phyloP scores from a whole-genome alignment of 1,140 invertebrate species.

The Brachystomella parvula region DNA sequence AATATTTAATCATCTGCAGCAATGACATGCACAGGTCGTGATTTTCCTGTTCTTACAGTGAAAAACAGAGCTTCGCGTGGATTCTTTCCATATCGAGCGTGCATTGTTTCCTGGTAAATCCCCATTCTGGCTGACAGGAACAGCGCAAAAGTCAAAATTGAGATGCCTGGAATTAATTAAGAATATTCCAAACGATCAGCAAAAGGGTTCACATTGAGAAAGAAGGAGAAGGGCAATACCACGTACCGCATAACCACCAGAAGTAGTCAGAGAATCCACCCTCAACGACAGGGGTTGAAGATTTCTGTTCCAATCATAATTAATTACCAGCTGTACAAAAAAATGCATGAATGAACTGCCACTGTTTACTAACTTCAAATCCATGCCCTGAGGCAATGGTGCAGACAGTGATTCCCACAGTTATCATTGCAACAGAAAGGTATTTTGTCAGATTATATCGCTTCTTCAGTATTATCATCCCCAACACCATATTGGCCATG shows the following conservation, averaged over 20 bases:
- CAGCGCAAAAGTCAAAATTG: conserved; percentile 74
- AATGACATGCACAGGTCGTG: too few species aligned
- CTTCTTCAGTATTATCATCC: conserved; percentile 80
- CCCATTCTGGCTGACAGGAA: conserved; percentile 93
- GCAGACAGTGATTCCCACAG: conserved; percentile 80
- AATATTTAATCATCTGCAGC: conserved; percentile 3
- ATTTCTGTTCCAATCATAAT: too few species aligned
- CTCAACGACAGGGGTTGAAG: neutral
- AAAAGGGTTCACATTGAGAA: too few species aligned
- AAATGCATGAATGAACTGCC: neutral
- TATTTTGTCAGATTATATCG: conserved; percentile 79
- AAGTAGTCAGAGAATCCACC: conserved; percentile 54
- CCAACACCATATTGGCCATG: conserved; percentile 94
- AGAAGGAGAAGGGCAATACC: neutral
- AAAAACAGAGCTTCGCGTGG: conserved; percentile 90
- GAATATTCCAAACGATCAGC: neutral
- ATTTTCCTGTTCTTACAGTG: conserved; percentile 55
- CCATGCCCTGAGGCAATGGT: conserved; percentile 77
- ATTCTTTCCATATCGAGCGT: conserved; percentile 81
- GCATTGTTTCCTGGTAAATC: conserved; percentile 89
- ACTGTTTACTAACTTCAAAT: conserved; percentile 43
- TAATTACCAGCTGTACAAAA: neutral
- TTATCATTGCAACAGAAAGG: conserved; percentile 85
- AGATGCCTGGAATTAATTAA: conserved; percentile 55
- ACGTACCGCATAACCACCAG: conserved; percentile 63